Base-by-base conservation (phyloP, 1,140 invertebrate species). In the Drosophila miranda region DNA sequence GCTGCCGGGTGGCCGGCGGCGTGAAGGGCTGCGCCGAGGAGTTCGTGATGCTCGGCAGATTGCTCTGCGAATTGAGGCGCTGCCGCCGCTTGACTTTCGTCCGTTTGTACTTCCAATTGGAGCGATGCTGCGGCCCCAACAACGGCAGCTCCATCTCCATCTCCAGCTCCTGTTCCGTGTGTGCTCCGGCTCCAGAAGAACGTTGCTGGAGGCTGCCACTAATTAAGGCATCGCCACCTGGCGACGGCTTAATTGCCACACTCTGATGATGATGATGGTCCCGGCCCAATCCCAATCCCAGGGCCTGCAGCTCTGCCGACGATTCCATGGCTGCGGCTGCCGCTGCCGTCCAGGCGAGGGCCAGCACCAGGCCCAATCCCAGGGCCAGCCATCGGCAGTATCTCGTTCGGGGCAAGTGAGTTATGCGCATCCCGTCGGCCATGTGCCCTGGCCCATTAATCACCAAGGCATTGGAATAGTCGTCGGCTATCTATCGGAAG, bases 71-170 rank as follows among this genome's bases (percentile, higher is more conserved):
- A 19, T 86, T 82, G 45, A 87, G 78, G 6, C 82, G 69, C 62
- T 86, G 82, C 28, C 82, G 75, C n/a, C 84, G 79, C 60, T 88
- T 88, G n/a, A 88, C 83, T 87, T 89, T 87, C 66, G 75, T 83
- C 19, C 83, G 51, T 19, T 64, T 61, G 60, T 67, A 68, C 21
- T 78, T 83, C 83, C 83, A 88, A n/a, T 82, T 63, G 38, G 59
- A 34, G 13, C 69, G 49, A 45, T 21, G 42, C 34, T 28, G 28
- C 41, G 42, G 21, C 13, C 13, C 14, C 41, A 26, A 41, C 53
- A 58, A n/a, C 14, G 46, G 30, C 38, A 43, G 45, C 16, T 49
- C 6, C 54, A 21, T 2, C 9, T 11, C 3, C 38, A 43, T 42
- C 16, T 49, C 6, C 54, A 21, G 6, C 9, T 11, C 3, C 30